Base-by-base conservation (phyloP, 2,888 invertebrate species). In the Calameuta pallipes region DNA sequence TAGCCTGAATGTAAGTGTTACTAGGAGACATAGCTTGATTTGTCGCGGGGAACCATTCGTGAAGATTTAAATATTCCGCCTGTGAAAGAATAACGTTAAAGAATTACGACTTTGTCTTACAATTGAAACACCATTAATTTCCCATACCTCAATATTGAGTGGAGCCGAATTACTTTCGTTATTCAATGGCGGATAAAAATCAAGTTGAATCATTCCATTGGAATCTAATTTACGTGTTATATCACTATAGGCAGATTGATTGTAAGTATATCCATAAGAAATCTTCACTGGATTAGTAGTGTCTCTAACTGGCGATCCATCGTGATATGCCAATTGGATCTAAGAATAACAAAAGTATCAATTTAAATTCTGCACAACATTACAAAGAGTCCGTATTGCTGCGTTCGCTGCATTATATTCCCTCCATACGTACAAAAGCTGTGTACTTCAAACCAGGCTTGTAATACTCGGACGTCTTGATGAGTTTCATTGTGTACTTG, bases 381-480 rank as follows among this genome's bases (percentile, higher is more conserved):
- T 11, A 71, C 30, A 33, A 33, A 33, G 71, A 71, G 33, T 31
- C 2, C 30, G 3, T 23, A 71, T 23, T 11, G 31, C 33, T 71
- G 71, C 30, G 6, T 34, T 71, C 23, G 11, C 30, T 71, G 15
- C 30, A 30, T 4, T 33, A 71, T 71, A 33, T 30, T 71, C 11
- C 71, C 11, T 30, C 30, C 11, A 77, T 82, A 91, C 94, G 93
- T 92, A 96, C 96, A 92, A 95, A 96, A 34, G 97, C 95, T 41
- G 95, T 95, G 85, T 96, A 97, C 82, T 96, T 96, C 75, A 98
- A 93, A 34, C 96, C 96, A 1, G 98, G 98, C 90, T 98, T 97
- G 92, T 98, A 99, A 83, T 96, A 95, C 84, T 96, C 96, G 0
- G 98, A 96, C 34, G 96, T 95, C 85, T 96, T 95, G 33, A 97